Conservation (phyloP, 2,113 vertebrate genomes). For the Theristicus caerulescens region DNA sequence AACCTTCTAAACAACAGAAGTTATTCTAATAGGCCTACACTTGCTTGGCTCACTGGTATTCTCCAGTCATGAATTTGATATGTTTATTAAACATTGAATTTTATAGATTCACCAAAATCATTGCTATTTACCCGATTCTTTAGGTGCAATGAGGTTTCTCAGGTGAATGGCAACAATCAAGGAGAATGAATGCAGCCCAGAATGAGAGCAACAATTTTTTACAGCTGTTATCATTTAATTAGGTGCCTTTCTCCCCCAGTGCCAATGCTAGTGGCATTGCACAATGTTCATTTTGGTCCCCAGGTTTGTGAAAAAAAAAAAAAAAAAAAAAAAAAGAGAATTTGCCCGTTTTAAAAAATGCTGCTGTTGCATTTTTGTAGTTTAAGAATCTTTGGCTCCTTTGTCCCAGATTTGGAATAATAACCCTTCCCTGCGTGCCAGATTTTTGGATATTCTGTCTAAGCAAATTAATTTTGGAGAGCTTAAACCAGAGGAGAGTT, state of each 20-base stretch:
- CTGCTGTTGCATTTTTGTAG: not conserved
- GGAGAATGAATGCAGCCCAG: not conserved
- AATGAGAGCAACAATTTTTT: not conserved
- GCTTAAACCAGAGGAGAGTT: not conserved
- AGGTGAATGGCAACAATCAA: not conserved
- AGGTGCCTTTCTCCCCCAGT: not conserved
- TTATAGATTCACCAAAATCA: not conserved
- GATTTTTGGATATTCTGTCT: not conserved
- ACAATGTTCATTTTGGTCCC: not conserved
- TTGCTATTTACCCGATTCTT: not conserved
- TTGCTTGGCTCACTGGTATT: not conserved
- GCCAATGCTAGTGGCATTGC: not conserved
- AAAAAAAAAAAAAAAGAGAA: not conserved
- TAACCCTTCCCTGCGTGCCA: not conserved
- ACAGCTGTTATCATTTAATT: not conserved
- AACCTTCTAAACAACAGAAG: not conserved
- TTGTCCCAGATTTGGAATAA: not conserved
- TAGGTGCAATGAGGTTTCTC: not conserved
- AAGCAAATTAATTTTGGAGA: not conserved
- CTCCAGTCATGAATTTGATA: accelerated
- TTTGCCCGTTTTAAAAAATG: not conserved
- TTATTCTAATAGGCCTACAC: not conserved
- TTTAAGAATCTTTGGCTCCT: not conserved
- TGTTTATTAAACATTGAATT: not conserved
- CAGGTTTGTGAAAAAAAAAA: not conserved